Evolutionary conservation across 2,888 invertebrate species (phyloP).

Genomic region (Eupeodes luniger): DNA sequence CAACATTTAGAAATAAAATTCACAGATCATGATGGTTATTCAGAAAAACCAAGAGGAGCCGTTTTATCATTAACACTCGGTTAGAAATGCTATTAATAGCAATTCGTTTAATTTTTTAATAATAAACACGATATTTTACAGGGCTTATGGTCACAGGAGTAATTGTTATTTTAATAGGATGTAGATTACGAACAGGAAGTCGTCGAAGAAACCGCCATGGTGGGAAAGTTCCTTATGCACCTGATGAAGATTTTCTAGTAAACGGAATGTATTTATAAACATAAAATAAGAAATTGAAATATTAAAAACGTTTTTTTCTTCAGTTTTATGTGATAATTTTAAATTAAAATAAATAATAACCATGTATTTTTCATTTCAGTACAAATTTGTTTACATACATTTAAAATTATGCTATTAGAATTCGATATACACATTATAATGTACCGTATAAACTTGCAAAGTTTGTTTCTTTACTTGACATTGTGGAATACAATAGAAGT

Average conservation of each 20-base stretch:
- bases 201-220: conserved; percentile 89
- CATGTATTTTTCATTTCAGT: too few relatives aligned
- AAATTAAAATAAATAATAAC: too few relatives aligned
- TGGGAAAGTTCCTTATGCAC: conserved; percentile 92
- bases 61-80: conserved; percentile 91
- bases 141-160: conserved; percentile 92
- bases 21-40: conserved; percentile 87
- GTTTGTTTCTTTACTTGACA: too few relatives aligned
- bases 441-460: too few relatives aligned
- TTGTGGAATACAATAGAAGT: too few relatives aligned
- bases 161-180: conserved; percentile 92
- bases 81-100: conserved; percentile 78
- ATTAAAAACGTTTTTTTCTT: not conserved
- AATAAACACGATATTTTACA: conserved; percentile 78
- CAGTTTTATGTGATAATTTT: not conserved
- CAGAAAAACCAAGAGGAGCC: conserved; percentile 91
- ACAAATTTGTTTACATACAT: too few relatives aligned
- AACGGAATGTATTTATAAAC: conserved; percentile 96
- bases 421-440: too few relatives aligned
- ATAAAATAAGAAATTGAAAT: not conserved
- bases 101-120: not conserved
- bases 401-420: too few relatives aligned
- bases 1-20: conserved; percentile 83
- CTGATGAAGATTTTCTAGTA: conserved; percentile 98
- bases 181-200: conserved; percentile 90